These are phyloP conservation scores for Bubo bubo DNA, from an alignment of 2,113 vertebrate genomes.

Conservation along the genomic window DNA sequence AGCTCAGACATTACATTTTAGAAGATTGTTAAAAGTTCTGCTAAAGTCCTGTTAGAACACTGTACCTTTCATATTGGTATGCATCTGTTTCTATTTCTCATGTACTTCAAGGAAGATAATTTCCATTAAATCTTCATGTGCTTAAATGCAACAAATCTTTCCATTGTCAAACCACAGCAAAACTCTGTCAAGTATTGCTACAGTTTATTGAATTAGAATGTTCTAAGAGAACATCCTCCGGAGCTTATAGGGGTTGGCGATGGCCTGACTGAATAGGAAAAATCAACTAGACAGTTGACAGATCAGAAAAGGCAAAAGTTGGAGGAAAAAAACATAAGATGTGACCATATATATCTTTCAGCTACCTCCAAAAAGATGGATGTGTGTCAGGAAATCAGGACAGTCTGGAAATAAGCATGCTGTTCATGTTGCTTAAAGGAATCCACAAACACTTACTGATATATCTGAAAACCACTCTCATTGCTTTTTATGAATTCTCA, in stretches of 20 bases:
- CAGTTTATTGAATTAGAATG: background rate
- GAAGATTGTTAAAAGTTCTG: background rate
- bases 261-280: background rate
- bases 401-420: background rate
- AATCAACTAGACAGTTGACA: background rate
- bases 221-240: background rate
- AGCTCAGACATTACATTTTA: background rate
- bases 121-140: conserved; percentile 12
- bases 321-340: background rate
- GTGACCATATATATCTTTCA: background rate
- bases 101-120: background rate
- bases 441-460: background rate
- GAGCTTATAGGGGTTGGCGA: background rate
- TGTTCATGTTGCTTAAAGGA: background rate
- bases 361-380: background rate
- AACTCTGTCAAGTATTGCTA: background rate
- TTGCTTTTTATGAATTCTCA: background rate
- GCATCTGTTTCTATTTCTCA: background rate
- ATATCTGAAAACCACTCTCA: background rate
- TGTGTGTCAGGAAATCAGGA: background rate
- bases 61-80: background rate
- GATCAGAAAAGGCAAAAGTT: background rate
- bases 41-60: rapidly evolving
- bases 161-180: background rate
- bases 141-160: background rate